Evolutionary conservation across 2,113 vertebrate genomes (phyloP), one percentile per base, ranked within the genome.

Genomic region (Perca fluviatilis): DNA sequence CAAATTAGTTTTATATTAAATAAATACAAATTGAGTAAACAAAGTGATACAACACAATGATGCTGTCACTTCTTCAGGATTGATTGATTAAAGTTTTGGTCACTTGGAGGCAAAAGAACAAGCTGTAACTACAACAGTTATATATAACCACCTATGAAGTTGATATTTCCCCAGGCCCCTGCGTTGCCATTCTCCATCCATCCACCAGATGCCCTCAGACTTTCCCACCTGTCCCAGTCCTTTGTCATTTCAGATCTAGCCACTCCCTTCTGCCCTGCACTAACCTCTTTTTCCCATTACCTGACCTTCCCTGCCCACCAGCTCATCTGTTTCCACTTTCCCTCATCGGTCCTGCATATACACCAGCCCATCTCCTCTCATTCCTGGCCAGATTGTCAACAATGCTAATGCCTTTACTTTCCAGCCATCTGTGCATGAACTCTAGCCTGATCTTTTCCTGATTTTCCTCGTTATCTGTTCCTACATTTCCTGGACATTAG

Each of bases 181-280:
- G 2, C 36, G 3, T 43, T 46, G 36, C 62, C 12, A 15, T 64
- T 64, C 40, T 64, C 21, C 62, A 64, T 46, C 40, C 8, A 47
- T 43, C 51, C 16, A 71, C 30, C 23, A 72, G 12, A 72, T 72
- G 50, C 53, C 19, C 70, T 54, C 56, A 58, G 16, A 19, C 56
- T 14, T 27, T 58, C 40, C 40, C 57, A 25, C 6, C 56, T 49
- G 40, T 27, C 67, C 49, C 30, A 4, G 49, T 33, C 43, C 27
- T 21, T 13, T 25, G 4, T 46, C 54, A 27, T 30, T 46, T 40
- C 23, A 58, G 18, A 56, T 27, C 69, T 8, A 62, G 60, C 40
- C 33, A 25, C 53, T 46, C 15, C 21, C 40, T 27, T n/a, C 36
- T 25, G 15, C 5, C 16, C 40, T 21, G 23, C 13, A 16, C 3